Evolutionary conservation across 2,888 invertebrate genomes (phyloP), one percentile per base, ranked within the genome.

Genomic region (Ophioninae sp.): DNA sequence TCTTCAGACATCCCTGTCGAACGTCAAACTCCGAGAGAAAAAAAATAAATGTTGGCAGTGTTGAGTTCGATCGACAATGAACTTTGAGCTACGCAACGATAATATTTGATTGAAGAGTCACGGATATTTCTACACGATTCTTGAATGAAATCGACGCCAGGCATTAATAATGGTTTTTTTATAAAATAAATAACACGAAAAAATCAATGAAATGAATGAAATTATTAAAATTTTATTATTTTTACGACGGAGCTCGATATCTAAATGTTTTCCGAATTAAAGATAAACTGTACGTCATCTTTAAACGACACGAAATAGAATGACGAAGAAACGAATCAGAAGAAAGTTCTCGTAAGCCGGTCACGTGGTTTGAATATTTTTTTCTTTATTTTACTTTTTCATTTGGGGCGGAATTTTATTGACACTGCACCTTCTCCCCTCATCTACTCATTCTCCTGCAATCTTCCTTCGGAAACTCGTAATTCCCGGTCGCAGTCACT

Each of bases 401-500:
- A 30, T 64, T 69, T 65, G 71, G 39, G 39, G 41, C 59, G 64
- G 61, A 58, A 37, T 44, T 73, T 64, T 65, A 79, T 79, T 73
- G 73, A 73, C 73, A 73, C 73, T 67, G 67, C 76, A 68, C 56
- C 74, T 41, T 51, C 64, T 37, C 23, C 63, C 23, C 44, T 13
- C 64, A 13, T n/a, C 56, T 39, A 41, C 22, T 37, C 5, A 9
- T 41, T 20, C 58, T 58, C 41, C 37, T 20, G n/a, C 10, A 20
- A 13, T 41, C 61, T 30, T 56, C 67, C 77, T n/a, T 59, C 51
- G 59, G 77, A 67, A 63, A 81, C 72, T 81, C 81, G 81, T 81
- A 73, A 81, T 81, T 81, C 81, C 51, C 51, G 17, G 51, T 67
- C 77, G 22, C 56, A 77, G 72, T 77, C 72, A 61, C 81, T 81